Conservation (phyloP, 2,113 vertebrate genomes). For the Andinoacara biseriatus region DNA sequence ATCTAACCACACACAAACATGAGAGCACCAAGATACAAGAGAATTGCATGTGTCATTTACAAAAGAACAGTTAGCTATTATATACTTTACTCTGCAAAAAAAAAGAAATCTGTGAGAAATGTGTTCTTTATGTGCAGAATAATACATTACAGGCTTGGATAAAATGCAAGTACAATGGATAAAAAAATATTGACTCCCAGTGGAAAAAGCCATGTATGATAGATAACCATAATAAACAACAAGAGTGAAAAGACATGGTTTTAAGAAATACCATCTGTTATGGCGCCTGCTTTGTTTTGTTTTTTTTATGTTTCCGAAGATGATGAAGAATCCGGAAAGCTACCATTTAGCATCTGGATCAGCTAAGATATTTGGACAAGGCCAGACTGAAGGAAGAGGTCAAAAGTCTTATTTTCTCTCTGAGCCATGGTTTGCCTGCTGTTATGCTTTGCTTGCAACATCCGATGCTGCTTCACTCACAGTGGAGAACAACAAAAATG, state of each 20-base stretch:
- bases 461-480: slow-evolving; percentile 21
- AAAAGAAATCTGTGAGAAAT: slow-evolving; percentile 19
- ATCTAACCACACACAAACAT: slow-evolving; percentile 38
- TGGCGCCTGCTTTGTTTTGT: slow-evolving; percentile 28
- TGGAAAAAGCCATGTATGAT: slow-evolving; percentile 6
- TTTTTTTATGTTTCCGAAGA: background rate
- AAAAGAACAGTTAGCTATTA: slow-evolving; percentile 2
- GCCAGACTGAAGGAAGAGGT: slow-evolving; percentile 43
- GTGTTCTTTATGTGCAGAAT: slow-evolving; percentile 16
- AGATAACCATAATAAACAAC: slow-evolving; percentile 2
- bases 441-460: slow-evolving; percentile 47
- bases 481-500: slow-evolving; percentile 51
- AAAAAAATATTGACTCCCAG: background rate
- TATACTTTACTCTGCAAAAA: slow-evolving; percentile 28
- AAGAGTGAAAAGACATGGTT: slow-evolving; percentile 7
- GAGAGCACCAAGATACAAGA: background rate
- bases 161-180: background rate
- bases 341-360: slow-evolving; percentile 59
- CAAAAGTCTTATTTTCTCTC: slow-evolving; percentile 57
- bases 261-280: slow-evolving; percentile 2
- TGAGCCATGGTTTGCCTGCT: slow-evolving; percentile 32
- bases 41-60: slow-evolving; percentile 8
- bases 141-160: background rate
- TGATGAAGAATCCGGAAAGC: slow-evolving; percentile 36
- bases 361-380: slow-evolving; percentile 57